A percentile compares a stretch with the other conserved stretches of the same genome.
phyloP scores from a whole-genome alignment of 2,888 invertebrate genomes.

The Sesia apiformis region DNA sequence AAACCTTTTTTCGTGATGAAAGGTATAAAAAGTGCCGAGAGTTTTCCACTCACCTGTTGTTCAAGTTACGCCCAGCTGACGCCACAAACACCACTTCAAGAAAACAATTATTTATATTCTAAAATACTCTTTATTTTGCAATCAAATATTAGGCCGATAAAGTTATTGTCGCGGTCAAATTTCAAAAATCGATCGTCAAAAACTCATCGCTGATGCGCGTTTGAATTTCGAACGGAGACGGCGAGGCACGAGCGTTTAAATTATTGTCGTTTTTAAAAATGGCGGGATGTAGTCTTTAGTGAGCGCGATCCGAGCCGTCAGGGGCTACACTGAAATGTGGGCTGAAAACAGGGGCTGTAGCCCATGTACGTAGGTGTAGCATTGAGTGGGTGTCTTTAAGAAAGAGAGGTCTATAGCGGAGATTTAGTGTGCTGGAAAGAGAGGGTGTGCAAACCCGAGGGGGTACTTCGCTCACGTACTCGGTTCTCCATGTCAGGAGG shows the following conservation, averaged over 20 bases:
- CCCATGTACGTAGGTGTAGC: slow-evolving; percentile 30
- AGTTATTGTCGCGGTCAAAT: background rate
- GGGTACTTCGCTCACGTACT: slow-evolving; percentile 39
- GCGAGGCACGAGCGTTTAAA: slow-evolving; percentile 5
- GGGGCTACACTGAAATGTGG: slow-evolving; percentile 50
- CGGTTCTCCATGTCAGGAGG: slow-evolving; percentile 38
- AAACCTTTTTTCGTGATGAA: too few relatives aligned
- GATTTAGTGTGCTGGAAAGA: slow-evolving; percentile 13
- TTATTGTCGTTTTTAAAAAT: slow-evolving; percentile 11
- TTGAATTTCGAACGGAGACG: slow-evolving; percentile 13
- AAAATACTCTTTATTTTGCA: background rate
- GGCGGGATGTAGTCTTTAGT: slow-evolving; percentile 6
- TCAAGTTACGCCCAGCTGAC: slow-evolving; percentile 15
- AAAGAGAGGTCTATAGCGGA: slow-evolving; percentile 24
- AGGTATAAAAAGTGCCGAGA: too few relatives aligned
- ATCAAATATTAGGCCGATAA: background rate
- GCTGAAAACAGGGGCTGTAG: slow-evolving; percentile 53
- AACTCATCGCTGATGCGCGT: slow-evolving; percentile 26
- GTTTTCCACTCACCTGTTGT: slow-evolving; percentile 12
- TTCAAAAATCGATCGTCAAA: slow-evolving; percentile 20
- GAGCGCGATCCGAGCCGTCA: slow-evolving; percentile 23
- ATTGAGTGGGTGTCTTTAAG: slow-evolving; percentile 52
- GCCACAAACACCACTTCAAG: slow-evolving; percentile 16
- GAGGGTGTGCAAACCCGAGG: slow-evolving; percentile 27
- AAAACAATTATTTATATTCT: slow-evolving; percentile 9